Evolutionary conservation across 1,140 invertebrate genomes (phyloP), one percentile per base, ranked within the genome.

Genomic region (Nymphalis io): DNA sequence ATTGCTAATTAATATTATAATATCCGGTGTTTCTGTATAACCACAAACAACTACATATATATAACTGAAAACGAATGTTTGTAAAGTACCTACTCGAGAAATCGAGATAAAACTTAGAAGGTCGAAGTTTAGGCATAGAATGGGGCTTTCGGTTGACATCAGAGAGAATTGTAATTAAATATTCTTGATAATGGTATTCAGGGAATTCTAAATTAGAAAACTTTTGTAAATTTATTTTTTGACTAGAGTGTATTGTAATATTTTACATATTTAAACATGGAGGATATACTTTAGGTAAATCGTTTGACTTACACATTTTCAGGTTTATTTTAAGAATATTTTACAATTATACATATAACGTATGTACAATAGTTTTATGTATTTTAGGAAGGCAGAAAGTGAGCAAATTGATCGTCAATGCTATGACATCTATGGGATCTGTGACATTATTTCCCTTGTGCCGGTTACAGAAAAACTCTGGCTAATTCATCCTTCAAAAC

Each of bases 151-250:
- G 60, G 60, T 44, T 48, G 46, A 62, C 60, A 62, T 51, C 44
- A 53, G 48, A 46, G 46, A 63, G 27, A 63, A 48, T 63, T 55
- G 39, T 63, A 63, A 63, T 63, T 63, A 63, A 27, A 63, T 63
- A 55, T 39, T 63, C 61, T 18, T 51, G 60, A 62, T 62, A 48
- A 11, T 62, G 46, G 16, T 13, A 18, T 51, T 10, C 1, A 51
- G 46, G n/a, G 18, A 51, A 18, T 62, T 63, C 39, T 46, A 53
- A 15, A 53, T 55, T 16, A 2, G 42, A 46, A 27, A 48, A 27
- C 21, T 62, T 62, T 63, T 33, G n/a, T n/a, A 46, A 20, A 20
- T 20, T 16, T 11, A 20, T 18, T 51, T 20, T 8, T 20, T 51
- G n/a, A 10, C 12, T 11, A 51, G 11, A 20, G 8, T 20, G 12